Conservation (phyloP, 1,140 invertebrate species). For the Papilio xuthus region DNA sequence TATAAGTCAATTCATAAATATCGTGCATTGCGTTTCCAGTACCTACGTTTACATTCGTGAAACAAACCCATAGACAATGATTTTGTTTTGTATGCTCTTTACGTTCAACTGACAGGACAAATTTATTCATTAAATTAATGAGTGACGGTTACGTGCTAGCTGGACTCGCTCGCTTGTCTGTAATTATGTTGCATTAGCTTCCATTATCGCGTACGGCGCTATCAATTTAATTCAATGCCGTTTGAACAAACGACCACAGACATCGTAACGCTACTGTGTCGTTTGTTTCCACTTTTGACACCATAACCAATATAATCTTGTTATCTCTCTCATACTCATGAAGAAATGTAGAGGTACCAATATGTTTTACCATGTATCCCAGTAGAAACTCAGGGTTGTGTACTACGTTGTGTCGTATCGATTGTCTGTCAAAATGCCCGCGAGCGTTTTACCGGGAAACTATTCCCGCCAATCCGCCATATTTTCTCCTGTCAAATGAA, state of each 20-base stretch:
- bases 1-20: no score
- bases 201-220: slow-evolving; percentile 58
- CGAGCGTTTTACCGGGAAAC: slow-evolving; percentile 10
- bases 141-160: slow-evolving; percentile 49
- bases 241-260: slow-evolving; percentile 56
- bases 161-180: slow-evolving; percentile 44
- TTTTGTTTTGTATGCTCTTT: slow-evolving; percentile 49
- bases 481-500: slow-evolving; percentile 17
- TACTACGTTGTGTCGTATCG: slow-evolving; percentile 44
- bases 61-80: slow-evolving; percentile 44
- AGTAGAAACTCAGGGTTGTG: slow-evolving; percentile 27
- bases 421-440: slow-evolving; percentile 42
- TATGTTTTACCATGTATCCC: not conserved
- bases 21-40: no score
- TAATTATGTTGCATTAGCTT: slow-evolving; percentile 63
- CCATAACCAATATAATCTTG: not conserved
- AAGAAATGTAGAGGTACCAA: not conserved
- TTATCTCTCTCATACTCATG: not conserved
- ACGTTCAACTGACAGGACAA: slow-evolving; percentile 50
- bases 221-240: slow-evolving; percentile 71
- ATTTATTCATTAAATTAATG: slow-evolving; percentile 66
- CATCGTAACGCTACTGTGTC: slow-evolving; percentile 50
- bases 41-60: not conserved
- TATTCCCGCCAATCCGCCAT: slow-evolving; percentile 22
- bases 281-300: slow-evolving; percentile 43